These are phyloP conservation scores for Trypoxylus dichotomus DNA, from an alignment of 1,140 invertebrate genomes.

Conservation along the genomic window DNA sequence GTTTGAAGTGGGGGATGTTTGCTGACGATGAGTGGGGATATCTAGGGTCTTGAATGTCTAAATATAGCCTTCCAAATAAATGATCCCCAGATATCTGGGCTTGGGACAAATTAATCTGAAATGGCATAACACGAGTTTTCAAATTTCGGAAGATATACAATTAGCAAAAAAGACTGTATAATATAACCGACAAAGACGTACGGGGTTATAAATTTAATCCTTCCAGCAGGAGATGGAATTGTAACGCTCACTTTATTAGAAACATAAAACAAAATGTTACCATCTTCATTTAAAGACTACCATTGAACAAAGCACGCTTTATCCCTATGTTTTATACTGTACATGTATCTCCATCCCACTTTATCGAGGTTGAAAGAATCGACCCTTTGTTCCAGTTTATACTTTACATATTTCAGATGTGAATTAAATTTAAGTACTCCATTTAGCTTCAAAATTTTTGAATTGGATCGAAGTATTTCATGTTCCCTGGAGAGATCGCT, in stretches of 20 bases:
- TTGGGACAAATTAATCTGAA: no score
- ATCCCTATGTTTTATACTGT: background rate
- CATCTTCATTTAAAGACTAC: conserved; percentile 36
- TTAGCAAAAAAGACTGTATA: background rate
- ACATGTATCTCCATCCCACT: background rate
- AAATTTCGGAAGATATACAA: background rate
- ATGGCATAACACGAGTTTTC: background rate
- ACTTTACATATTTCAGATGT: background rate
- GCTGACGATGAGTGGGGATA: no score
- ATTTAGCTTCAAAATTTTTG: background rate
- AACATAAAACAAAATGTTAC: conserved; percentile 37
- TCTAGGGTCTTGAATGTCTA: no score
- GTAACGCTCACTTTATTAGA: conserved; percentile 16
- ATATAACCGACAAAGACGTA: background rate
- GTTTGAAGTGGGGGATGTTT: no score
- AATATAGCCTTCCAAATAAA: no score
- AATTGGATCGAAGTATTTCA: background rate
- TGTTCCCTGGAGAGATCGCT: background rate
- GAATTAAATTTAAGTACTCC: background rate
- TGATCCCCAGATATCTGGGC: no score
- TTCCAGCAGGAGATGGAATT: background rate
- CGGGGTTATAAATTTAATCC: conserved; percentile 14
- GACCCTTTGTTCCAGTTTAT: background rate
- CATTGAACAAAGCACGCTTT: conserved; percentile 28
- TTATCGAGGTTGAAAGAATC: background rate